Base-by-base conservation (phyloP, 23 tunicate species). In the Phallusia fumigata region DNA sequence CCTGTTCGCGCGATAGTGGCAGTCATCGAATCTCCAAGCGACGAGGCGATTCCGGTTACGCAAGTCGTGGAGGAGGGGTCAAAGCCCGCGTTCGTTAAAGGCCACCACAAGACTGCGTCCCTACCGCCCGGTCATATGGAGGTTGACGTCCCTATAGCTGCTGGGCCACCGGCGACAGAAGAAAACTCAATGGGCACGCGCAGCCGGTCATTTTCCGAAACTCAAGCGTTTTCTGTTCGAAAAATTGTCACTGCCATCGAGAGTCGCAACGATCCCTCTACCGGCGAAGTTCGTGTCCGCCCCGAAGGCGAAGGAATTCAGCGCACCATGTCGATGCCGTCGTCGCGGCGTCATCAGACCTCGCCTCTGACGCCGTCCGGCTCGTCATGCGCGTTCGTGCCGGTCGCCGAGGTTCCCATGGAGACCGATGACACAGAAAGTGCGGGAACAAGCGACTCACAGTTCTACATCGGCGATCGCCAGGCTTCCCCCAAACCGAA, bases 161-260 rank as follows among this genome's bases (percentile, higher is more conserved):
- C 26, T 2, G 83, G 50, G 40, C 65, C 51, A 1, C 22, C 76
- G 0, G 65, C 2, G 2, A 36, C 40, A 22, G 32, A 45, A 1
- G 79, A 73, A 26, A 12, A 19, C 44, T 36, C 35, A 0, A 24
- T 24, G 69, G 69, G 69, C 26, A 30, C 64, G 34, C 74, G 90
- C 19, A 40, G 78, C 18, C 82, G 75, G 34, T 85, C 88, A 13
- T 78, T 18, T 31, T 86, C 90, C 22, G 84, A 80, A 52, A 52
- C 80, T 74, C 84, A 69, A 28, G 65, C 77, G 22, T 34, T 69
- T 19, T 86, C 90, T 28, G 90, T 86, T 11, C 81, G 74, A 74
- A 64, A 86, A 76, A 74, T 86, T 33, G 90, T 86, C 8, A 86
- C 90, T 34, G 84, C 65, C 53, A 86, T 86, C 30, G 90, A 86